phyloP scores from a whole-genome alignment of 2,888 invertebrate genomes.

The Phengaris alcon region DNA sequence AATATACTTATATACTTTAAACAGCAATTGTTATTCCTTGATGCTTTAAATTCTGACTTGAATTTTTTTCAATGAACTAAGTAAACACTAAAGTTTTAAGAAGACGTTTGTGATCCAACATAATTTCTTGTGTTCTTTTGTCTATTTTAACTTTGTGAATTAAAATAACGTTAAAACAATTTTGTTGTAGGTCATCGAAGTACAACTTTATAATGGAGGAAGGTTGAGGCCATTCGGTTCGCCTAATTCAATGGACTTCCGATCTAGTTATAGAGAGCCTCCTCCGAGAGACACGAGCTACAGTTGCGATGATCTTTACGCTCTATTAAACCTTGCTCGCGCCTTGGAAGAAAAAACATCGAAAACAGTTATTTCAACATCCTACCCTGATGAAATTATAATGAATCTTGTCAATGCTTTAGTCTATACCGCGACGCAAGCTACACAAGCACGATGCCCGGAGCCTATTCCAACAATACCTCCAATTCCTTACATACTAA shows the following conservation, averaged over 20 bases:
- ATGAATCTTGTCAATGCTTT: slow-evolving; percentile 61
- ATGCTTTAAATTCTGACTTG: no score
- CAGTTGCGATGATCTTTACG: slow-evolving; percentile 39
- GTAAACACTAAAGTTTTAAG: no score
- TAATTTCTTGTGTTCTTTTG: no score
- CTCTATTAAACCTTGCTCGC: slow-evolving; percentile 42
- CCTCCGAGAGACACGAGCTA: slow-evolving; percentile 33
- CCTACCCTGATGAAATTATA: slow-evolving; percentile 53
- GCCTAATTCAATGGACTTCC: slow-evolving; percentile 4
- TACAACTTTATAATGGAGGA: slow-evolving; percentile 7
- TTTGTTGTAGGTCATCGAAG: neutral
- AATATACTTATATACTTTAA: no score
- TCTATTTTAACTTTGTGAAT: no score
- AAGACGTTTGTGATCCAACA: no score
- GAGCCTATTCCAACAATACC: slow-evolving; percentile 16
- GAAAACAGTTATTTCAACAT: slow-evolving; percentile 18
- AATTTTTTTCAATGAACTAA: no score
- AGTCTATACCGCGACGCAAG: slow-evolving; percentile 52
- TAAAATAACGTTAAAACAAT: neutral
- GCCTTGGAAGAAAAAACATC: slow-evolving; percentile 41
- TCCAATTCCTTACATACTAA: slow-evolving; percentile 19
- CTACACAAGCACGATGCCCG: slow-evolving; percentile 33
- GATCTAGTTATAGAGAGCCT: slow-evolving; percentile 7
- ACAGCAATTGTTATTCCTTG: no score
- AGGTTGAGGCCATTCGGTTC: slow-evolving; percentile 1